These are phyloP conservation scores for Pteromalus puparum DNA, from an alignment of 1,140 invertebrate genomes.

Conservation along the genomic window DNA sequence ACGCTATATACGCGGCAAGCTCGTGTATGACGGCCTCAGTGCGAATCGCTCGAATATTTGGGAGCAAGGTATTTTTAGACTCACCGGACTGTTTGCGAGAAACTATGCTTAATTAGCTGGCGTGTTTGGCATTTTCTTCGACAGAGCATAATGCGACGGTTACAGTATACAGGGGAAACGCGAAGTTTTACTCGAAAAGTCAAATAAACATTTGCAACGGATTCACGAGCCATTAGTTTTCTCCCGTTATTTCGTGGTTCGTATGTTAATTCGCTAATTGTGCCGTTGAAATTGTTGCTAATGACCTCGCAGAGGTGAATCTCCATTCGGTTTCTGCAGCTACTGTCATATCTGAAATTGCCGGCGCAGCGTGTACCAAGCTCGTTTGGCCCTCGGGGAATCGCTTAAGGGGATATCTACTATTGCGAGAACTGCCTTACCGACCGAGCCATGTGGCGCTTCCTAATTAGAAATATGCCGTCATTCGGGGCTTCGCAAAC, in stretches of 20 bases:
- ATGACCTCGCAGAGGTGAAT: not conserved
- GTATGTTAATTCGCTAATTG: not conserved
- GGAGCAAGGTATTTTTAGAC: not conserved
- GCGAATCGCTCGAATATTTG: not conserved
- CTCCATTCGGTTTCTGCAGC: not conserved
- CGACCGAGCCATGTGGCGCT: not conserved
- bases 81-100: not conserved
- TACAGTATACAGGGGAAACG: too few relatives aligned
- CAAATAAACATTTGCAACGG: not conserved
- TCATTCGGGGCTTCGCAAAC: too few relatives aligned
- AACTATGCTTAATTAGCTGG: not conserved
- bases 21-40: not conserved
- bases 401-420: not conserved
- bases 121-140: not conserved
- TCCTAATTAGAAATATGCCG: not conserved
- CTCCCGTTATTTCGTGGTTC: not conserved
- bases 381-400: not conserved
- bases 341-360: not conserved
- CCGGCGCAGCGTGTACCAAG: not conserved
- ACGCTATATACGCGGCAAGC: too few relatives aligned
- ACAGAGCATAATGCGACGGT: not conserved
- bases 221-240: constrained; percentile 9
- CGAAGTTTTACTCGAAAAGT: not conserved
- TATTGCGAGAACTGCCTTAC: not conserved
- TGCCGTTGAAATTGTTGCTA: not conserved